phyloP scores from a whole-genome alignment of 2,797 vertebrate species.

The Iguana delicatissima region DNA sequence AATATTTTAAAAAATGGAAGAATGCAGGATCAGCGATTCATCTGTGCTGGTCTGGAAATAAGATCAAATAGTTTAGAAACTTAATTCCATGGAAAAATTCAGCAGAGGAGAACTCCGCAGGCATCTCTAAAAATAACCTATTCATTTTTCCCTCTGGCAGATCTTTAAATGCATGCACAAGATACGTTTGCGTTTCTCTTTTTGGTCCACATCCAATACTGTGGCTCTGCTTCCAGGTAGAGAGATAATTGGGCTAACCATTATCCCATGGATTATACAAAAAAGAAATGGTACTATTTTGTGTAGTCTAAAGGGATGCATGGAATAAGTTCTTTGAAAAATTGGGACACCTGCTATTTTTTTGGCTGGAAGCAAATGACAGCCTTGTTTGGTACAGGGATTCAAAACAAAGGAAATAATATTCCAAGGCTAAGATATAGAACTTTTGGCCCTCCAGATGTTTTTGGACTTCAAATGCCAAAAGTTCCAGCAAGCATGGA shows the following conservation, averaged over 20 bases:
- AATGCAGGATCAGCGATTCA: not conserved
- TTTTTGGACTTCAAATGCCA: not conserved
- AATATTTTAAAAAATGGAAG: not conserved
- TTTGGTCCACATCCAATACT: not conserved
- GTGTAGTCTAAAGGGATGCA: not conserved
- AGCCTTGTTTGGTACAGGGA: slow-evolving; percentile 2
- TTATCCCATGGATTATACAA: not conserved
- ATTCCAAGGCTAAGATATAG: not conserved
- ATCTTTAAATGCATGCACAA: not conserved
- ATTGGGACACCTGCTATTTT: slow-evolving; percentile 21
- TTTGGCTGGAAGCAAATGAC: not conserved
- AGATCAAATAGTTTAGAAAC: not conserved
- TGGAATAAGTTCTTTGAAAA: slow-evolving; percentile 30
- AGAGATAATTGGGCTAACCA: slow-evolving; percentile 11
- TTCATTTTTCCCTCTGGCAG: not conserved
- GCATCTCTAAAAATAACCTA: not conserved
- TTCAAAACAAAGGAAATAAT: slow-evolving; percentile 42
- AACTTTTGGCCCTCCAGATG: not conserved
- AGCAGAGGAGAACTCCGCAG: not conserved
- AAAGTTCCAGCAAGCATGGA: not conserved
- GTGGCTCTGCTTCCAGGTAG: not conserved
- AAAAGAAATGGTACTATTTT: slow-evolving; percentile 8
- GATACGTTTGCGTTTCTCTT: not conserved
- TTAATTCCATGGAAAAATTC: not conserved
- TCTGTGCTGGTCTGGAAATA: not conserved